Evolutionary conservation across 2,797 vertebrate genomes (phyloP).

Genomic region (Phrynocephalus guinanensis): DNA sequence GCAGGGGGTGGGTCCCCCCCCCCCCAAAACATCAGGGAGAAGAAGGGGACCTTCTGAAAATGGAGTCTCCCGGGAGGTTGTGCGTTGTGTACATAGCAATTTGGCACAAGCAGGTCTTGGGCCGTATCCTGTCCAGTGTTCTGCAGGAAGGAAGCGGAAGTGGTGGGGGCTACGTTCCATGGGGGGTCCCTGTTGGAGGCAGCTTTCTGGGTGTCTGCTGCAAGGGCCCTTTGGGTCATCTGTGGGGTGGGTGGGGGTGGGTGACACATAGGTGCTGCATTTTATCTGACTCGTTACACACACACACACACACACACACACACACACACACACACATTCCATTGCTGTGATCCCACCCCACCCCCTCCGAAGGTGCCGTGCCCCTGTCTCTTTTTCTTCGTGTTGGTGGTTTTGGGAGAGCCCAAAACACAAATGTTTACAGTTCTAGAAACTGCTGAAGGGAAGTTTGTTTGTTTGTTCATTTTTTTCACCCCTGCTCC

Average conservation of each 20-base stretch:
- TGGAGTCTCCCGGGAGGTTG: not conserved
- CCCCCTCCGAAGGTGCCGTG: constrained; percentile 58
- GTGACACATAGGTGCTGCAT: not conserved
- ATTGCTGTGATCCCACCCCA: not conserved
- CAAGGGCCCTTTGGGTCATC: constrained; percentile 22
- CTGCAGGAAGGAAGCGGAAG: constrained; percentile 55
- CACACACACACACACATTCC: not conserved
- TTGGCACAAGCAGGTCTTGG: constrained; percentile 81
- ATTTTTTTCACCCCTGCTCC: not conserved
- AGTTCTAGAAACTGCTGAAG: constrained; percentile 84
- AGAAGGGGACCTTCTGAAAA: too few relatives aligned
- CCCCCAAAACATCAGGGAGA: too few relatives aligned
- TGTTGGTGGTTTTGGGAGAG: constrained; percentile 58
- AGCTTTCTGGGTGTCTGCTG: not conserved
- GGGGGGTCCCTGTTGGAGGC: not conserved
- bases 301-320: not conserved
- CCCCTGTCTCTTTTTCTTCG: not conserved
- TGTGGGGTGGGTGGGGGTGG: constrained; percentile 3
- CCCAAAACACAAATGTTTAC: constrained; percentile 88
- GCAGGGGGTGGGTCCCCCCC: too few relatives aligned
- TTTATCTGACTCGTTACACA: not conserved
- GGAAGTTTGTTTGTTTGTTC: constrained; percentile 52
- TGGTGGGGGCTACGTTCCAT: not conserved
- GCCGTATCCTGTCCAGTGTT: constrained; percentile 79
- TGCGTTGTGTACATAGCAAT: constrained; percentile 67